Evolutionary conservation across 1,140 invertebrate species (phyloP).

Genomic region (Aphis gossypii): DNA sequence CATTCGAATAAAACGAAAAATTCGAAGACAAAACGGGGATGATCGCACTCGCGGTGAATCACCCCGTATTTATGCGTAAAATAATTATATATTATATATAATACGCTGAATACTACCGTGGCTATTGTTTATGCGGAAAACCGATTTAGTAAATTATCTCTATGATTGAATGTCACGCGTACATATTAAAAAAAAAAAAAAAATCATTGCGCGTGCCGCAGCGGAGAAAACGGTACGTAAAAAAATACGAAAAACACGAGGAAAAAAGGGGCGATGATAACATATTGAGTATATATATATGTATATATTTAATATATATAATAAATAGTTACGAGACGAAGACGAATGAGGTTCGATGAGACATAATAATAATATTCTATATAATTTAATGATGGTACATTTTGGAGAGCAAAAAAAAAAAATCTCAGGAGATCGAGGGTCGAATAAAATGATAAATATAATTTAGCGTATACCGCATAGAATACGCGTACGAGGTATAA

Average conservation of each 20-base stretch:
- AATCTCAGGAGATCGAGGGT: background rate
- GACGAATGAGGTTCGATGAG: background rate
- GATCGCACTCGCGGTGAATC: background rate
- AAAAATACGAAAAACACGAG: background rate
- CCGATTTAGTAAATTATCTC: background rate
- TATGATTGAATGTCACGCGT: background rate
- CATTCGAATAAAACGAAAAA: background rate
- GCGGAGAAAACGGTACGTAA: background rate
- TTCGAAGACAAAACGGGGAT: background rate
- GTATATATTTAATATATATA: background rate
- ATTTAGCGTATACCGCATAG: background rate
- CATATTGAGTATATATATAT: background rate
- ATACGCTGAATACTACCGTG: too few relatives aligned
- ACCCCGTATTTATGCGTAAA: too few relatives aligned
- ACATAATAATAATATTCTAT: constrained; percentile 15
- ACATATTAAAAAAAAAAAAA: background rate
- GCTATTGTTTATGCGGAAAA: background rate
- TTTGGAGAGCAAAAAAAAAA: background rate
- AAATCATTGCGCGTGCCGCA: background rate
- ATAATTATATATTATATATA: background rate
- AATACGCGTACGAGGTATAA: background rate
- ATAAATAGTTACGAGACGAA: background rate
- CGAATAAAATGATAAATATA: constrained; percentile 2
- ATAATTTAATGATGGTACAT: background rate
- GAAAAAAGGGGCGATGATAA: background rate